Conservation (phyloP, 2,888 invertebrate species). For the Luffia ferchaultella region DNA sequence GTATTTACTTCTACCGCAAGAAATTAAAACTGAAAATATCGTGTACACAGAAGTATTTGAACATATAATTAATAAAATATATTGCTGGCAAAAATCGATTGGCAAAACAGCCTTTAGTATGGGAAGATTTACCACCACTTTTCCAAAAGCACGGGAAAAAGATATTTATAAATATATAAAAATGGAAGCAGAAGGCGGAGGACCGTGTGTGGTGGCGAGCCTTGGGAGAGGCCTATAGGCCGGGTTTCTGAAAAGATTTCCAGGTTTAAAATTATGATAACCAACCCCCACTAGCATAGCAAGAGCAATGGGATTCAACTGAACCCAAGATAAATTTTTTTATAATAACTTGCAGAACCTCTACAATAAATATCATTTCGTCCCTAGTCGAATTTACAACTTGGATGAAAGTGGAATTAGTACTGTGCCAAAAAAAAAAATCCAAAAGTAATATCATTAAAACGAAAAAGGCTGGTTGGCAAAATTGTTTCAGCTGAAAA, state of each 20-base stretch:
- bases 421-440: conserved; percentile 19
- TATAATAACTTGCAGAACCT: conserved; percentile 14
- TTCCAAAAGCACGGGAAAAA: too few relatives aligned
- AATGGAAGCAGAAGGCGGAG: too few relatives aligned
- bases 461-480: conserved; percentile 17
- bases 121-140: too few relatives aligned
- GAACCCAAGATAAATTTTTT: conserved; percentile 13
- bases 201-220: too few relatives aligned
- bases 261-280: background rate
- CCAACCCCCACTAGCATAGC: conserved; percentile 3
- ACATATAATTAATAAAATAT: too few relatives aligned
- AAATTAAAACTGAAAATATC: too few relatives aligned
- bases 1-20: background rate
- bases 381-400: conserved; percentile 17
- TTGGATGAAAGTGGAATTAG: conserved; percentile 19
- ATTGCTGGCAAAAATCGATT: too few relatives aligned
- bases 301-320: conserved; percentile 16
- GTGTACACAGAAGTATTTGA: too few relatives aligned
- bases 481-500: conserved; percentile 17
- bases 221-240: too few relatives aligned
- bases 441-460: conserved; percentile 17
- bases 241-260: background rate
- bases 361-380: conserved; percentile 12
- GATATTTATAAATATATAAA: too few relatives aligned
- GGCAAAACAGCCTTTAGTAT: too few relatives aligned